These are phyloP conservation scores for Dicentrarchus labrax DNA, from an alignment of 2,113 vertebrate species.

Conservation along the genomic window DNA sequence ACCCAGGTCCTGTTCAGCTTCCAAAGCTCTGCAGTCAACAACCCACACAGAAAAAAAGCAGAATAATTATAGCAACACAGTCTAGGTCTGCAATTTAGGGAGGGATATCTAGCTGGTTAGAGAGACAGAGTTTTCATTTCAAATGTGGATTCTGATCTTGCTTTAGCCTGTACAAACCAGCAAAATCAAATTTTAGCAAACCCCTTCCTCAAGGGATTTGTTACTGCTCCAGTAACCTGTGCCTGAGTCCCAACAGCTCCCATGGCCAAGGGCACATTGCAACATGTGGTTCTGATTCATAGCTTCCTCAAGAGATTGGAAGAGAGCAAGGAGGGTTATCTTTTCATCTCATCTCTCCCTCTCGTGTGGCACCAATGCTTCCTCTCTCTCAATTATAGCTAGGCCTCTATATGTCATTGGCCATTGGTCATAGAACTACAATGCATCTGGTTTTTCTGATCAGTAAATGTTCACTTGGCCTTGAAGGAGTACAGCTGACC, in stretches of 20 bases:
- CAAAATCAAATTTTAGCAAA: slow-evolving; percentile 42
- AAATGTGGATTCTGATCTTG: neutral
- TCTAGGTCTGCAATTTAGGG: neutral
- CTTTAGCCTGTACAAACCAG: slow-evolving; percentile 13
- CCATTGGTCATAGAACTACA: neutral
- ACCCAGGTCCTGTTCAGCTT: slow-evolving; percentile 94
- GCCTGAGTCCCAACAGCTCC: slow-evolving; percentile 21
- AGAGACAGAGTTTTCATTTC: slow-evolving; percentile 19
- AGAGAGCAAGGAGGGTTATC: slow-evolving; percentile 60
- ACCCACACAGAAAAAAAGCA: neutral
- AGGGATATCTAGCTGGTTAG: neutral
- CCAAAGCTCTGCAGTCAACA: slow-evolving; percentile 90
- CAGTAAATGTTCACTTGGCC: neutral
- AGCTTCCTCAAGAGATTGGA: slow-evolving; percentile 32
- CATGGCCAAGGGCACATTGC: slow-evolving; percentile 41
- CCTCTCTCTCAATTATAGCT: slow-evolving; percentile 18
- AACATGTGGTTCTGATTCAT: slow-evolving; percentile 68
- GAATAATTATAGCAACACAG: slow-evolving; percentile 20
- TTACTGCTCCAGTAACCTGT: slow-evolving; percentile 12
- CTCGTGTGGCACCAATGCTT: slow-evolving; percentile 26
- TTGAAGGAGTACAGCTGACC: neutral
- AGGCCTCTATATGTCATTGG: neutral
- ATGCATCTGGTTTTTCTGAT: slow-evolving; percentile 1
- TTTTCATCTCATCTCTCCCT: slow-evolving; percentile 49
- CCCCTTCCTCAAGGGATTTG: slow-evolving; percentile 20